Evolutionary conservation across 2,113 vertebrate species (phyloP), one percentile per base, ranked within the genome.

Genomic region (Delphinapterus leucas): DNA sequence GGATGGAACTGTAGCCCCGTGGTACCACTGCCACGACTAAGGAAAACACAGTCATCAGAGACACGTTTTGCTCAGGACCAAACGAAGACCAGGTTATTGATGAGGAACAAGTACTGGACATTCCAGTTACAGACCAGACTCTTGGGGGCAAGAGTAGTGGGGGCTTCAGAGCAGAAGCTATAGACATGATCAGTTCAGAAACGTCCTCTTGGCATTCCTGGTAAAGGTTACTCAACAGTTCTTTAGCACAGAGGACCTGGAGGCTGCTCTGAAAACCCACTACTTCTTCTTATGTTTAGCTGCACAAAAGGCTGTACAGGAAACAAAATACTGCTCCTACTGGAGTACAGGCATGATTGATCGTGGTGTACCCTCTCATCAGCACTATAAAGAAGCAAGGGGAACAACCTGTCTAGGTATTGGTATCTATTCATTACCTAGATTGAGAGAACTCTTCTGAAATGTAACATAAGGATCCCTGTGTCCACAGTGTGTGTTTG

Each of bases 401-500:
- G 0, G 26, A 86, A 67, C 67, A 17, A 41, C 25, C 60, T 41
- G 44, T 70, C 31, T 77, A 38, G 49, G 25, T 60, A 61, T 15
- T 28, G 20, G 21, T 21, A 53, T 21, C 33, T 41, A 33, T 18
- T 58, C 76, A 82, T 79, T 5, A 53, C 63, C 21, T 21, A 47
- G 2, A 55, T n/a, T 77, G 41, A 93, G 31, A 83, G 63, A 18
- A n/a, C 4, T 5, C 26, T 68, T 60, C 67, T 53, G 13, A 73
- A 53, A 87, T 76, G 83, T 74, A 74, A 90, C 79, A 61, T 36
- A 55, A 95, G 33, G 31, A 65, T 80, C 31, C 58, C 26, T 58
- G 10, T 65, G 49, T 53, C 74, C 41, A 79, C n/a, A 81, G 36
- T 17, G 9, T 44, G 17, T 31, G 18, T 80, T 17, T 55, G 3